Evolutionary conservation across 2,797 vertebrate genomes (phyloP).

Genomic region (Taeniopygia guttata): DNA sequence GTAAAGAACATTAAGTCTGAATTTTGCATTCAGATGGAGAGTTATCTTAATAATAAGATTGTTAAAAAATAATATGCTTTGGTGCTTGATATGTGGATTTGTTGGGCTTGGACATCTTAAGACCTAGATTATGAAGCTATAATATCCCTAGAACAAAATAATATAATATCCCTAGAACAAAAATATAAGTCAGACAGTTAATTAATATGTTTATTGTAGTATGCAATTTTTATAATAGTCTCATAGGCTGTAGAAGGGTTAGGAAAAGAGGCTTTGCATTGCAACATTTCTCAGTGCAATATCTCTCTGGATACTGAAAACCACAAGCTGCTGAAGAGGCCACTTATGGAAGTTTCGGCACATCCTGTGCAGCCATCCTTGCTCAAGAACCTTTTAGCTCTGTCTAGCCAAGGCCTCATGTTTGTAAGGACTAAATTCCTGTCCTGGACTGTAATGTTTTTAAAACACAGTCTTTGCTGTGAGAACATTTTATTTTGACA

Average conservation of each 20-base stretch:
- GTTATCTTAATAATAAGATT: background rate
- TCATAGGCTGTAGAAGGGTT: background rate
- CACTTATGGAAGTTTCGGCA: background rate
- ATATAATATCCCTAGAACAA: background rate
- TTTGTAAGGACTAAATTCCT: background rate
- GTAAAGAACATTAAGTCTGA: constrained; percentile 72
- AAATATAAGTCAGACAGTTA: background rate
- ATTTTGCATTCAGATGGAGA: background rate
- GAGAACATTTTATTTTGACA: background rate
- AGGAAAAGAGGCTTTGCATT: background rate
- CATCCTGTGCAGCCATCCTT: background rate
- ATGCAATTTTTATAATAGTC: background rate
- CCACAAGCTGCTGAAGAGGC: background rate
- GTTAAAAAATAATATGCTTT: background rate
- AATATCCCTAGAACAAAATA: background rate
- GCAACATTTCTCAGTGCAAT: background rate
- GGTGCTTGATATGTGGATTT: background rate
- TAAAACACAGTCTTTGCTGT: background rate
- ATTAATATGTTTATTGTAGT: background rate
- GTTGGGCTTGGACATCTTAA: background rate
- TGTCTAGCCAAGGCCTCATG: background rate
- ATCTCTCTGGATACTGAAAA: background rate
- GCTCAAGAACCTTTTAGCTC: background rate
- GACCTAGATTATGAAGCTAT: background rate
- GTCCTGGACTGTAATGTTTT: background rate